Evolutionary conservation across 1,140 invertebrate species (phyloP).

Genomic region (Drosophila prosaltans): DNA sequence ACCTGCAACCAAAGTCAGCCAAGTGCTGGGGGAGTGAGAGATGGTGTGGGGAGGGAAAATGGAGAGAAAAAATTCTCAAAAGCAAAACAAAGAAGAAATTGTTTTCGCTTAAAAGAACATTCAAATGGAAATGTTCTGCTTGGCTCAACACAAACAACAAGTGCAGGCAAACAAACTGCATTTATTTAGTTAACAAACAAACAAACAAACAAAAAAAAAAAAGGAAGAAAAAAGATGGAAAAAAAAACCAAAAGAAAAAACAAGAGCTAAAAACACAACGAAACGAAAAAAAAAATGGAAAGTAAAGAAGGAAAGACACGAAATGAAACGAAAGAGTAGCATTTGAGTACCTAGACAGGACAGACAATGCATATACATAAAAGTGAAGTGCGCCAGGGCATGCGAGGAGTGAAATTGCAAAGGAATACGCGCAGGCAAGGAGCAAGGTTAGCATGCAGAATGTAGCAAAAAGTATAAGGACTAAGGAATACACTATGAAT

Average conservation of each 20-base stretch:
- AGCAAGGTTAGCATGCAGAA: background rate
- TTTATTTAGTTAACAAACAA: slow-evolving; percentile 78
- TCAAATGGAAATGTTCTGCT: slow-evolving; percentile 81
- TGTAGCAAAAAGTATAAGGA: background rate
- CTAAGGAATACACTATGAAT: slow-evolving; percentile 25
- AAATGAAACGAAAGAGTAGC: slow-evolving; percentile 54
- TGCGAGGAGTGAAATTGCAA: slow-evolving; percentile 42
- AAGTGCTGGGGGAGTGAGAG: background rate
- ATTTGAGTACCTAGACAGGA: slow-evolving; percentile 69
- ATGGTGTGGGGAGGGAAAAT: background rate
- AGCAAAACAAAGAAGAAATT: slow-evolving; percentile 81
- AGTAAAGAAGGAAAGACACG: slow-evolving; percentile 28
- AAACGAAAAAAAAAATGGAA: slow-evolving; percentile 26
- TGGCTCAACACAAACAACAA: slow-evolving; percentile 81
- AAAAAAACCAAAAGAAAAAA: slow-evolving; percentile 36
- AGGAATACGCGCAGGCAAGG: slow-evolving; percentile 20
- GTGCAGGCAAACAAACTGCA: slow-evolving; percentile 78
- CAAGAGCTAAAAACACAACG: slow-evolving; percentile 28
- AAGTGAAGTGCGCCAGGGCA: slow-evolving; percentile 68
- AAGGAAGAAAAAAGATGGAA: background rate
- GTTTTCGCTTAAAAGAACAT: slow-evolving; percentile 81
- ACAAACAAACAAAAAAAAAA: slow-evolving; percentile 26
- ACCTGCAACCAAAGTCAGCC: slow-evolving; percentile 33
- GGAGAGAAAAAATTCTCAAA: slow-evolving; percentile 41
- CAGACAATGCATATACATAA: slow-evolving; percentile 74